phyloP scores from a whole-genome alignment of 2,113 vertebrate species.

The Ivindomyrus marchei region DNA sequence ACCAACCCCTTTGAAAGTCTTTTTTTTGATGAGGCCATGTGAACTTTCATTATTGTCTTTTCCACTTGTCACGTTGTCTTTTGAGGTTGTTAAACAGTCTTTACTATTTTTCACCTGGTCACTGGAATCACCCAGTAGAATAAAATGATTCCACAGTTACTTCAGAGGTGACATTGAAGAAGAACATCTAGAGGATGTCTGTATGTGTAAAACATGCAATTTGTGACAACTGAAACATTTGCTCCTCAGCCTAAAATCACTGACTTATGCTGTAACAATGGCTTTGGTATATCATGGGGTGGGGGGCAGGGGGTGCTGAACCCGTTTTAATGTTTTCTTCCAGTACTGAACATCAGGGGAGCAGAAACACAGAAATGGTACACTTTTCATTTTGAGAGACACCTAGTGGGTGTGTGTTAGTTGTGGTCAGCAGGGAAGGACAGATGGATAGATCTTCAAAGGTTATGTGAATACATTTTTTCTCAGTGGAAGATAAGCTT shows the following conservation, averaged over 20 bases:
- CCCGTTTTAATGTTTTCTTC: neutral
- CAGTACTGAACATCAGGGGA: neutral
- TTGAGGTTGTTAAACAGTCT: neutral
- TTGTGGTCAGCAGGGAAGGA: neutral
- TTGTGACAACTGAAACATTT: neutral
- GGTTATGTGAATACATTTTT: neutral
- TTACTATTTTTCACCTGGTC: neutral
- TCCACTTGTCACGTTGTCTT: neutral
- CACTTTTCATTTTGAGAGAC: neutral
- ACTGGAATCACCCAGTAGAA: neutral
- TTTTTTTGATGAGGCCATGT: neutral
- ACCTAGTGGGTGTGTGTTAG: neutral
- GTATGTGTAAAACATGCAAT: neutral
- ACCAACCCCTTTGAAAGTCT: neutral
- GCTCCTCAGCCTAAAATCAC: neutral
- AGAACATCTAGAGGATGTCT: neutral
- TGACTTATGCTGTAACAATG: neutral
- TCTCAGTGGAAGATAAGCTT: slow-evolving; percentile 46
- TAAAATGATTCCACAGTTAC: neutral
- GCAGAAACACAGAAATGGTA: neutral
- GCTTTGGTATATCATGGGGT: neutral
- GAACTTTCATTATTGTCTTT: neutral
- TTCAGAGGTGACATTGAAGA: neutral
- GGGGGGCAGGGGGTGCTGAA: neutral
- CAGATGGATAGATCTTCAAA: slow-evolving; percentile 14